A percentile compares a stretch with the other conserved stretches of the same genome.
These are phyloP conservation scores for Pelodytes ibericus DNA, from an alignment of 2,797 vertebrate species.

Conservation along the genomic window DNA sequence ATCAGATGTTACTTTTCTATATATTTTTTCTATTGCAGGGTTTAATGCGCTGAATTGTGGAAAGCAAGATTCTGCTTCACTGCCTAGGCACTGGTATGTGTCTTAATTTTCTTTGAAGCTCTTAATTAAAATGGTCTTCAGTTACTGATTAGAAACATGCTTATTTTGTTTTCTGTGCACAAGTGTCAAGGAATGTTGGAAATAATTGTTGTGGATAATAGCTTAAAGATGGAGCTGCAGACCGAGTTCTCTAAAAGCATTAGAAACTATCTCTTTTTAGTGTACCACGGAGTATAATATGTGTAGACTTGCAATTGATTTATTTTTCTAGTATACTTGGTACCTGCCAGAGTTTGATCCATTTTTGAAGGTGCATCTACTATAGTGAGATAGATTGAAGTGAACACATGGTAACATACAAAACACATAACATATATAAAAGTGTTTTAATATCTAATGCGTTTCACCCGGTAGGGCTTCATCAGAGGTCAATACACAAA, in stretches of 20 bases:
- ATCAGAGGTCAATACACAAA: too few species aligned
- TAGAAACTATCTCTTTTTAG: too few species aligned
- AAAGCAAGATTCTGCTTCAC: neutral
- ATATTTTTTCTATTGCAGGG: neutral
- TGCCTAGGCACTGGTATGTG: constrained; percentile 13
- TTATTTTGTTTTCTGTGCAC: neutral
- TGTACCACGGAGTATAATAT: too few species aligned
- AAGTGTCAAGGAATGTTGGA: neutral
- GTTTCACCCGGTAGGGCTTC: too few species aligned
- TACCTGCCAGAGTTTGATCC: too few species aligned
- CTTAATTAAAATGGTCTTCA: neutral
- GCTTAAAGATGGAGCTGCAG: neutral
- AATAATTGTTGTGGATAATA: neutral
- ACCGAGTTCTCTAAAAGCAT: neutral
- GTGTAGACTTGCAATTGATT: too few species aligned
- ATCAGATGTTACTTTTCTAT: constrained; percentile 12
- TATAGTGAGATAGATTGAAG: too few species aligned
- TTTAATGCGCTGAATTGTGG: neutral
- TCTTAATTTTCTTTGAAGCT: neutral
- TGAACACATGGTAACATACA: too few species aligned
- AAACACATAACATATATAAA: too few species aligned
- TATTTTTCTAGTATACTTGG: too few species aligned
- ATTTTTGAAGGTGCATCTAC: too few species aligned
- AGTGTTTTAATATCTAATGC: too few species aligned
- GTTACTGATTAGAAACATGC: constrained; percentile 5